Evolutionary conservation across 2,888 invertebrate species (phyloP), one percentile per base, ranked within the genome.

Genomic region (Temnothorax unifasciatus): DNA sequence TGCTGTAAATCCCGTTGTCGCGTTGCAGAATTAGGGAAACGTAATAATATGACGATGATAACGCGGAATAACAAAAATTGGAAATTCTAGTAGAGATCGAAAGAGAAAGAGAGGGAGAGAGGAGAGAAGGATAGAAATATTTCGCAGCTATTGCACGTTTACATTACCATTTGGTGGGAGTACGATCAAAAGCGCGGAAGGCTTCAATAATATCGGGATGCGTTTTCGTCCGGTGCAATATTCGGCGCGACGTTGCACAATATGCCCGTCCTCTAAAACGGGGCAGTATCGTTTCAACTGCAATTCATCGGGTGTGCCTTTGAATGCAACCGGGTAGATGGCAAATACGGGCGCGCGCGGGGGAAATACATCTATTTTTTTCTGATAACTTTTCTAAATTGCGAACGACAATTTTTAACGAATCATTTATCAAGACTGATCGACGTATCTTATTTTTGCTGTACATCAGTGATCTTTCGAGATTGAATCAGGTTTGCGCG

Each of bases 171-270:
- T 79, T 57, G 59, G 25, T 41, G 66, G 11, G 71, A 47, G 29
- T 44, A 34, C 34, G 73, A 85, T 84, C 59, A 57, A 84, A 79
- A 66, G 83, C 79, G 44, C 29, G 44, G 41, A 29, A 73, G 59
- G 47, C 47, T 69, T 73, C 71, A 79, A 74, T 84, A 85, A 79
- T 83, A 77, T 47, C 59, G 61, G 61, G 76, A 79, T 84, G 44
- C 71, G 52, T 85, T 85, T 79, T 59, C 59, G 47, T 25, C 54
- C 52, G 47, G 52, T 68, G 84, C 64, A 84, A 84, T 85, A 85
- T 84, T 79, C 61, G 83, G 73, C 52, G 59, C 47, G 52, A 52
- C 73, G 21, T 34, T 74, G 73, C 74, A 74, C 34, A 68, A 66
- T 73, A 25, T 63, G 38, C 57, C 57, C 73, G 68, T 59, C 52